Evolutionary conservation across 2,888 invertebrate species (phyloP), one percentile per base, ranked within the genome.

Genomic region (Folsomia manolachei): DNA sequence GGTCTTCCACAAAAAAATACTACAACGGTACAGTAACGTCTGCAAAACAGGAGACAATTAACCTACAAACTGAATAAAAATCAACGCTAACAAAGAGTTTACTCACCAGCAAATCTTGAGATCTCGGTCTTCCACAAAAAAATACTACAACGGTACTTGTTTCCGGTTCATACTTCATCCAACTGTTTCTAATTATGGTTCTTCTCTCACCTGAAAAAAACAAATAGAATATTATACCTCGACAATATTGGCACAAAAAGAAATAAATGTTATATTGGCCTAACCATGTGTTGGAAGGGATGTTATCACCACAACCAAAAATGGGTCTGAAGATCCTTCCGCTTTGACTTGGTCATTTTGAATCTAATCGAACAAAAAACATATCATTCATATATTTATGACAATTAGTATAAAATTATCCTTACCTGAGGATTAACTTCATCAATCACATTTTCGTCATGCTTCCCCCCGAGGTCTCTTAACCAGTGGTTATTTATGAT

Each of bases 1-100:
- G 76, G 74, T 27, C 62, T 73, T 51, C 76, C 76, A 25, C 70
- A 19, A 69, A 76, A 76, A 62, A 76, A 76, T 1, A 74, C 39
- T 1, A 74, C 66, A 18, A 52, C 19, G n/a, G n/a, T n/a, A n/a
- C n/a, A n/a, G 56, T 19, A 56, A 21, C 21, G 56, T 19, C 56
- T 56, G 56, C 4, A 56, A 56, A n/a, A n/a, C n/a, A n/a, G n/a
- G n/a, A n/a, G n/a, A n/a, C n/a, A n/a, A n/a, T n/a, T n/a, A n/a
- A n/a, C 21, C n/a, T 56, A 56, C 56, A 56, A 56, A 14, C 7
- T 56, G 11, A 56, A 56, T 14, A 56, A 56, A 56, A 39, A 39
- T 39, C n/a, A n/a, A 51, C n/a, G n/a, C n/a, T n/a, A n/a, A 61
- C 21, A 18, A 9, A 51, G 9, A 7, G 23, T 23, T n/a, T n/a